These are phyloP conservation scores for Trematomus loennbergii DNA, from an alignment of 2,113 vertebrate species.

Conservation along the genomic window DNA sequence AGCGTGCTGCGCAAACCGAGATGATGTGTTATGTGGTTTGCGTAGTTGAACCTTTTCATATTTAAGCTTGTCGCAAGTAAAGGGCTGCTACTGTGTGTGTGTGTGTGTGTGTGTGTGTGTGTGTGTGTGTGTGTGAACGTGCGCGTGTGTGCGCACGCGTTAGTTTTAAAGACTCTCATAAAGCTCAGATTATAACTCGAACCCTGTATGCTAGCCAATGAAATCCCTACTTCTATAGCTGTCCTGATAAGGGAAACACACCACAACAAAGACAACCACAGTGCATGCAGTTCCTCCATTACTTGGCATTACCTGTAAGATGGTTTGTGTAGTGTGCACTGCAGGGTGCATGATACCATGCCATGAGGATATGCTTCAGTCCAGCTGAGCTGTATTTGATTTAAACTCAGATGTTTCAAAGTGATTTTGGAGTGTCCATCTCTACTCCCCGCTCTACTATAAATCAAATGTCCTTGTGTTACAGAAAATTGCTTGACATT, in stretches of 20 bases:
- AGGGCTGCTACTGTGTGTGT: no score
- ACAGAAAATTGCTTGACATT: constrained; percentile 79
- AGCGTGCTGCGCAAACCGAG: no score
- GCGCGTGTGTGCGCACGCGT: no score
- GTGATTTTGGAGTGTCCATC: constrained; percentile 55
- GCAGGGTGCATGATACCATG: constrained; percentile 24
- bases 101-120: no score
- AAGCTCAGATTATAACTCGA: no score
- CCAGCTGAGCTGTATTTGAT: constrained; percentile 49
- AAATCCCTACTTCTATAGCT: background rate
- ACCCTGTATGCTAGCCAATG: background rate
- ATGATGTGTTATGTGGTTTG: no score
- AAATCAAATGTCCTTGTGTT: constrained; percentile 71
- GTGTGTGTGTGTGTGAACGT: no score
- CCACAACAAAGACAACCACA: constrained; percentile 29
- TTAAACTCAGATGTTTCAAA: constrained; percentile 59
- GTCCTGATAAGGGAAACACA: background rate
- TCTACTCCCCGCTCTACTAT: constrained; percentile 37
- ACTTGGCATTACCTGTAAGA: constrained; percentile 49
- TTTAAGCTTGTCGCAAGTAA: no score
- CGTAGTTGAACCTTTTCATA: no score
- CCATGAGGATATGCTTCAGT: constrained; percentile 47
- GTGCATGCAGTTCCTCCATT: constrained; percentile 33
- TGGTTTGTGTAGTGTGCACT: constrained; percentile 12
- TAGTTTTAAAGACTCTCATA: no score